phyloP scores from a whole-genome alignment of 2,888 invertebrate genomes.

The Mellilla xanthometata region DNA sequence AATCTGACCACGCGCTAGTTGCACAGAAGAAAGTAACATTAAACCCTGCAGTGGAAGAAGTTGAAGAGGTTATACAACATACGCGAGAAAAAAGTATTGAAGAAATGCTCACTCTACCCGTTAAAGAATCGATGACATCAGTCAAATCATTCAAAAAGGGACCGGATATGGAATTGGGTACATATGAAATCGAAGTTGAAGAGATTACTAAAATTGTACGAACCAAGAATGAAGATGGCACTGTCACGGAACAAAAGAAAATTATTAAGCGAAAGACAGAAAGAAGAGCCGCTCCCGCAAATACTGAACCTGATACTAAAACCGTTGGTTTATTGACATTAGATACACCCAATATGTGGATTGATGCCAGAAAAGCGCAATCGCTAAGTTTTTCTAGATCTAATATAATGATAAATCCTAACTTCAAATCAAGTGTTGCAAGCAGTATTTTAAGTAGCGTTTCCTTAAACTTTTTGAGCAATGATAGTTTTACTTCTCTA shows the following conservation, averaged over 20 bases:
- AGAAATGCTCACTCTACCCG: background rate
- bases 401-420: background rate
- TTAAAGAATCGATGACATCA: background rate
- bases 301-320: background rate
- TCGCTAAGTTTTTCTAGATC: background rate
- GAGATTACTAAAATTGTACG: slow-evolving; percentile 38
- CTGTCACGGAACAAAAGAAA: slow-evolving; percentile 35
- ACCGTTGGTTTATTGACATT: background rate
- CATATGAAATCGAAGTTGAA: background rate
- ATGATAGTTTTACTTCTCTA: background rate
- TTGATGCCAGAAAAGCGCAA: background rate
- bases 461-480: background rate
- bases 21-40: background rate
- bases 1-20: background rate
- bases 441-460: slow-evolving; percentile 14
- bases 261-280: slow-evolving; percentile 32
- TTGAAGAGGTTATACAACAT: background rate
- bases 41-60: background rate
- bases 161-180: background rate
- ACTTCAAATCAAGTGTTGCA: background rate
- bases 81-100: background rate
- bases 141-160: background rate
- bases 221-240: slow-evolving; percentile 35
- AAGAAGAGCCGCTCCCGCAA: background rate
- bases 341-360: background rate